Evolutionary conservation across 2,888 invertebrate genomes (phyloP), one percentile per base, ranked within the genome.

Genomic region (Creontiades dilutus): DNA sequence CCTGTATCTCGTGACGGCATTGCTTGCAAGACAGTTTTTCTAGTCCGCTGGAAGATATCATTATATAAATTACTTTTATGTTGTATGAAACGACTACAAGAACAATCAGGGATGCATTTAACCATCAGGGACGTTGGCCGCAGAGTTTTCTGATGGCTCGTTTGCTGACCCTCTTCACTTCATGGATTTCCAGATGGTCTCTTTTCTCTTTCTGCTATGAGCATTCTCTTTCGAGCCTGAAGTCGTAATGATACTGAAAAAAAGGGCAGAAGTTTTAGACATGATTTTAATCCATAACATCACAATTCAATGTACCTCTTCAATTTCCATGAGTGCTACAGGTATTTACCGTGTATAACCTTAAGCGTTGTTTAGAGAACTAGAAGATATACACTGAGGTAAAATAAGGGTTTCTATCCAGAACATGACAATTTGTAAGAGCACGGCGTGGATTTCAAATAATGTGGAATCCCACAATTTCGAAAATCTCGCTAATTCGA

Each of bases 231-330:
- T 92, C 92, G 27, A 92, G 90, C 61, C 91, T 90, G 90, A 92
- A 92, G 86, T 92, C 92, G 75, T 92, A 92, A 12, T 90, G 86
- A 87, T 89, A 92, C 92, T 92, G 91, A 85, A 85, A 86, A 75
- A 5, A 48, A 37, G 3, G 46, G n/a, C 75, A 75, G n/a, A 75
- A 75, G 19, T 28, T 12, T 9, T 68, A 68, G 78, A 78, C 16
- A 68, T 68, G 68, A n/a, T n/a, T n/a, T n/a, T n/a, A n/a, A n/a
- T n/a, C n/a, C n/a, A n/a, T n/a, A n/a, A n/a, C n/a, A n/a, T n/a
- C n/a, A n/a, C n/a, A n/a, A n/a, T n/a, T n/a, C n/a, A n/a, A n/a
- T n/a, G n/a, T n/a, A n/a, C n/a, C n/a, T n/a, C n/a, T n/a, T n/a
- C n/a, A n/a, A n/a, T n/a, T n/a, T n/a, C n/a, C n/a, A n/a, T n/a